A percentile compares a stretch with the other conserved stretches of the same genome.
phyloP scores from a whole-genome alignment of 2,113 vertebrate species.

The Calyptommatus sinebrachiatus region DNA sequence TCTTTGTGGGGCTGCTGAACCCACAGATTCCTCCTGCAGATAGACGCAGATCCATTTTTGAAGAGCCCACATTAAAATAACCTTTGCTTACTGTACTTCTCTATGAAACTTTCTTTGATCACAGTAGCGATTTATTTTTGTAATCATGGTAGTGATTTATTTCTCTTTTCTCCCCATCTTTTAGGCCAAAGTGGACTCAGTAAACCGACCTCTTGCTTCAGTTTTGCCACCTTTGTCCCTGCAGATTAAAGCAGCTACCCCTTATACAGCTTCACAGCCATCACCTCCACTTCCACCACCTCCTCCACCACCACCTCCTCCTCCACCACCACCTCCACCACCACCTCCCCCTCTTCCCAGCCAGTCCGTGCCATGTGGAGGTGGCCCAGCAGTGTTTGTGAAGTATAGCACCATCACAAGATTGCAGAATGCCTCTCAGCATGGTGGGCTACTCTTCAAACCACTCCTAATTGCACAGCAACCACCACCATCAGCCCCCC shows the following conservation, averaged over 20 bases:
- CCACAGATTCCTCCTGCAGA: background rate
- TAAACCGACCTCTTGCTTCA: constrained; percentile 75
- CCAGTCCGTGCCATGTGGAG: constrained; percentile 53
- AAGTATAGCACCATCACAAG: constrained; percentile 89
- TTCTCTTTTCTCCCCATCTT: constrained; percentile 41
- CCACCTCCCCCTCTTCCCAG: constrained; percentile 66
- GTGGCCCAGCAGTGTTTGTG: constrained; percentile 74
- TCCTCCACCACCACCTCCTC: constrained; percentile 67
- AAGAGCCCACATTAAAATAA: background rate
- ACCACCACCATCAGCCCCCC: constrained; percentile 15
- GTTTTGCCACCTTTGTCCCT: constrained; percentile 77
- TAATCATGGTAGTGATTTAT: constrained; percentile 38
- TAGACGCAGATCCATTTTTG: background rate
- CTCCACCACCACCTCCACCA: constrained; percentile 40
- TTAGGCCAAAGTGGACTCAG: constrained; percentile 82
- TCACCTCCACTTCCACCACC: constrained; percentile 74
- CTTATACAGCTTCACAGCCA: constrained; percentile 75
- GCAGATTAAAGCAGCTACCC: constrained; percentile 67
- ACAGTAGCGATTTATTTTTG: constrained; percentile 42
- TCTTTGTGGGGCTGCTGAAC: background rate
- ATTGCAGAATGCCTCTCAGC: constrained; percentile 77
- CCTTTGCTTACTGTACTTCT: background rate
- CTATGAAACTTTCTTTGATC: constrained; percentile 19
- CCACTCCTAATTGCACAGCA: constrained; percentile 46
- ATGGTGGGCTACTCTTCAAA: constrained; percentile 67